These are phyloP conservation scores for Eulacestoma nigropectus DNA, from an alignment of 2,113 vertebrate species.

Conservation along the genomic window DNA sequence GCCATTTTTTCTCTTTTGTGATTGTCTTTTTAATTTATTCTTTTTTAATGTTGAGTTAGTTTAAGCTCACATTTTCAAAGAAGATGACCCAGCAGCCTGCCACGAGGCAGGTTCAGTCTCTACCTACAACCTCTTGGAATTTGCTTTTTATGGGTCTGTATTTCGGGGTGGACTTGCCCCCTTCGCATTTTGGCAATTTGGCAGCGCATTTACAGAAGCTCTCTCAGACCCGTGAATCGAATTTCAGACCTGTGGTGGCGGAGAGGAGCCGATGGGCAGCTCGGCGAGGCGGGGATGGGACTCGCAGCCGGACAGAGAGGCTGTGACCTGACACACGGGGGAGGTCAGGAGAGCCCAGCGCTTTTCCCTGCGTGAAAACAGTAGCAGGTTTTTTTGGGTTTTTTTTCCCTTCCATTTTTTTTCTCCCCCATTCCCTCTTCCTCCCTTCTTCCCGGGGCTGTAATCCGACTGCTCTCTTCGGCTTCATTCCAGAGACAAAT, in stretches of 20 bases:
- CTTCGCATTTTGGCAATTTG: background rate
- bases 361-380: background rate
- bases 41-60: background rate
- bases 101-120: background rate
- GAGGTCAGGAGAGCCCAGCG: background rate
- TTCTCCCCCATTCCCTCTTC: background rate
- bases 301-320: background rate
- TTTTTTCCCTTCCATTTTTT: too few species aligned
- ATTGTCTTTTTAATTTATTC: background rate
- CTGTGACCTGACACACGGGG: background rate
- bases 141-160: background rate
- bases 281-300: background rate
- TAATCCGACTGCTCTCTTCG: conserved; percentile 59
- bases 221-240: background rate
- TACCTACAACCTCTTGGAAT: background rate
- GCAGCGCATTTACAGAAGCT: background rate
- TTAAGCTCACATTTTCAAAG: background rate
- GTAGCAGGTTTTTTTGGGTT: background rate
- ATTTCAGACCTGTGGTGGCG: background rate
- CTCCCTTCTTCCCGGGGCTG: background rate
- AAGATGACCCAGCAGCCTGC: background rate
- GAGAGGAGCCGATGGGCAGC: background rate
- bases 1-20: background rate
- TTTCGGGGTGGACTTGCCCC: background rate
- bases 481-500: conserved; percentile 54